These are phyloP conservation scores for Camarhynchus parvulus DNA, from an alignment of 2,113 vertebrate genomes.

Conservation along the genomic window DNA sequence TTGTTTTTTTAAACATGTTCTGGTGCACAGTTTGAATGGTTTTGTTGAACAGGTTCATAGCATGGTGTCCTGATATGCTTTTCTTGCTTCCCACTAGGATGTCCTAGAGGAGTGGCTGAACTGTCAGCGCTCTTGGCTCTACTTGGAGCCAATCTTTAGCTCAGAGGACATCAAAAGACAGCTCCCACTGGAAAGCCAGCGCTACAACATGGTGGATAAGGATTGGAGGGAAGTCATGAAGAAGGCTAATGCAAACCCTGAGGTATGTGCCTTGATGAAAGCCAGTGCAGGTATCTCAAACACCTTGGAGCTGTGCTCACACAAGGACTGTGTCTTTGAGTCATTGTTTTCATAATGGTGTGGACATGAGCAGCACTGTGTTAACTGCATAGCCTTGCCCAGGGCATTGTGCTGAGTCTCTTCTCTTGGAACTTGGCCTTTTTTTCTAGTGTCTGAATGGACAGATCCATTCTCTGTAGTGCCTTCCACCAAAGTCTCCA, in stretches of 20 bases:
- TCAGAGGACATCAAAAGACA: constrained; percentile 91
- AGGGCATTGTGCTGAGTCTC: background rate
- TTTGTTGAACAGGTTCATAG: background rate
- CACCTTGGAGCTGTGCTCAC: background rate
- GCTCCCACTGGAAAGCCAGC: constrained; percentile 85
- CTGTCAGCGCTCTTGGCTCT: constrained; percentile 91
- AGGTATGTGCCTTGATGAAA: constrained; percentile 70
- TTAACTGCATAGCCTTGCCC: background rate
- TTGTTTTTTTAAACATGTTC: background rate
- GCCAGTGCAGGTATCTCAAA: background rate
- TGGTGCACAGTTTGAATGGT: background rate
- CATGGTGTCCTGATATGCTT: background rate
- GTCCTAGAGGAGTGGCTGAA: constrained; percentile 91
- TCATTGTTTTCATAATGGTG: background rate
- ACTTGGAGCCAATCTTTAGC: constrained; percentile 92
- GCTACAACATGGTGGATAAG: constrained; percentile 83
- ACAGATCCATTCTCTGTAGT: background rate
- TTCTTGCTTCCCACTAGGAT: constrained; percentile 75
- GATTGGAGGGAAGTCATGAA: constrained; percentile 88
- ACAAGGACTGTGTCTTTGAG: background rate
- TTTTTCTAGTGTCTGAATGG: background rate
- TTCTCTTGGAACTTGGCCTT: background rate
- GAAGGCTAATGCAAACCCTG: constrained; percentile 78
- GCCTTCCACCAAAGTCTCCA: background rate
- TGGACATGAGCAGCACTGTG: background rate